Base-by-base conservation (phyloP, 2,888 invertebrate species). In the Euplagia quadripunctaria region DNA sequence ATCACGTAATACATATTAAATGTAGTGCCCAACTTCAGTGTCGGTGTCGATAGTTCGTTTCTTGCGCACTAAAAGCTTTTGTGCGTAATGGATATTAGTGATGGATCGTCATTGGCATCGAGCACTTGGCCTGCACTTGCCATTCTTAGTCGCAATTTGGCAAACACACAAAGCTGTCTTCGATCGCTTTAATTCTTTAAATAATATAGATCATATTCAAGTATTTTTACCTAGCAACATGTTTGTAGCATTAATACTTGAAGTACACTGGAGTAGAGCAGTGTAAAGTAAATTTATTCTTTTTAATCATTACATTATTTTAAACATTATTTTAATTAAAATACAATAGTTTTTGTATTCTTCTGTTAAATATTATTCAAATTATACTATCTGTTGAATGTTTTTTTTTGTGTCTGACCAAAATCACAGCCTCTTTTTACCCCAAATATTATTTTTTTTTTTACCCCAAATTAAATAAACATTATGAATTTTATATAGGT, bases 1-100 rank as follows among this genome's bases (percentile, higher is more conserved):
- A 75, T 63, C 73, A 70, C 67, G 31, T 80, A 75, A n/a, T n/a
- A n/a, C n/a, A 31, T 79, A 75, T 72, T 78, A 72, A 74, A 63
- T 72, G 72, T 75, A 80, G 64, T 64, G 71, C 65, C 73, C 66
- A 74, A 79, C 81, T 83, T 84, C 74, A 80, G 76, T 79, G 72
- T 68, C 76, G 73, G 79, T 79, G 68, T 64, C 74, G 75, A 78
- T 75, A 71, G 79, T 84, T 82, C 79, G 83, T 85, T 87, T 79
- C 79, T 75, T 82, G 77, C 74, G 77, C 82, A 82, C 86, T 88
- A 87, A 89, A 89, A 88, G 89, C 87, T 87, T 87, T 87, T 77
- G 82, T 85, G 81, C 79, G 84, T 85, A 86, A 86, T 86, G 78
- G 84, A 80, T 85, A 85, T 84, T 55, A 77, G 74, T 79, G 82